Percentiles rank a stretch among this genome's conserved stretches.
These are phyloP conservation scores for Cryptocephalus moraei DNA, from an alignment of 2,888 invertebrate genomes.

Conservation along the genomic window DNA sequence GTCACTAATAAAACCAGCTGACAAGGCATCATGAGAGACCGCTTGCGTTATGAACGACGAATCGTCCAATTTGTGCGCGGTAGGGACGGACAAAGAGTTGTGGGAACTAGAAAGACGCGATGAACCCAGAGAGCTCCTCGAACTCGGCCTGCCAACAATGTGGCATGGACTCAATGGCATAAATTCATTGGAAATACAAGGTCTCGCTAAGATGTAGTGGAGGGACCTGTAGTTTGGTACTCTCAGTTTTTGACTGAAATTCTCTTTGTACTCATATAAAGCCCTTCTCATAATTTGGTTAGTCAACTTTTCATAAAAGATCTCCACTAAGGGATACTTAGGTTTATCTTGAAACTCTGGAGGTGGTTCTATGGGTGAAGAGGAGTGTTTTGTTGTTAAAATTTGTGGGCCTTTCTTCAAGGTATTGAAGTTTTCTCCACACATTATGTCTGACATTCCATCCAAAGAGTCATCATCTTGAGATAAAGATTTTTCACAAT, in stretches of 20 bases:
- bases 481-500: conserved; percentile 69
- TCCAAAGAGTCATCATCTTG: conserved; percentile 68
- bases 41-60: conserved; percentile 82
- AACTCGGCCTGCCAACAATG: conserved; percentile 53
- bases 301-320: conserved; percentile 40
- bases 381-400: conserved; percentile 45
- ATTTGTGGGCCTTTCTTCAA: conserved; percentile 66
- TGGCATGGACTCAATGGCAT: conserved; percentile 53
- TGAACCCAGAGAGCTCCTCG: conserved; percentile 66
- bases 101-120: conserved; percentile 75
- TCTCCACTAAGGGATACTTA: conserved; percentile 30
- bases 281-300: conserved; percentile 42
- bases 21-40: conserved; percentile 74
- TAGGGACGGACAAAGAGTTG: conserved; percentile 63
- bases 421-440: conserved; percentile 73
- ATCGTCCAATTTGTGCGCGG: conserved; percentile 68
- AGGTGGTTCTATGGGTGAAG: conserved; percentile 69
- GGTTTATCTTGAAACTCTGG: conserved; percentile 70
- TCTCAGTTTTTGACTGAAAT: conserved; percentile 5
- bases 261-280: conserved; percentile 37
- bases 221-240: conserved; percentile 11
- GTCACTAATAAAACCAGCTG: conserved; percentile 68
- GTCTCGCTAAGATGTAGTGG: conserved; percentile 21
- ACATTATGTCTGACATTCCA: conserved; percentile 64
- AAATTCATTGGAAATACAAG: conserved; percentile 48